Percentiles rank a stretch among this genome's conserved stretches.
Conservation (phyloP, 1,140 invertebrate genomes). For the Heterodera schachtii region DNA sequence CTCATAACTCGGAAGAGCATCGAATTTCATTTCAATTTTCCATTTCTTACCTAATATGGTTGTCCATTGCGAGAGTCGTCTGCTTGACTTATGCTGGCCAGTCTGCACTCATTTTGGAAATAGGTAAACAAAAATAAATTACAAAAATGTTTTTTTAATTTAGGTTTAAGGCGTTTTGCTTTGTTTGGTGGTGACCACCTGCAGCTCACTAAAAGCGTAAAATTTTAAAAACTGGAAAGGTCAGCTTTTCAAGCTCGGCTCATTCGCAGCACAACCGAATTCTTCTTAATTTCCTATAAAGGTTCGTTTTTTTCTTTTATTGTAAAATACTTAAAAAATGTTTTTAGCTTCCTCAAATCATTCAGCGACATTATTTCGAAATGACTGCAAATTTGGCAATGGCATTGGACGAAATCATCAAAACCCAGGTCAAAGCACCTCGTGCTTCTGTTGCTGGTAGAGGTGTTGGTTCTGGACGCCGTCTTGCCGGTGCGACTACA, state of each 20-base stretch:
- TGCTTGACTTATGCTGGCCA: conserved; percentile 6
- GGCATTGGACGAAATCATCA: conserved; percentile 29
- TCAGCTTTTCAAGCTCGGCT: conserved; percentile 2
- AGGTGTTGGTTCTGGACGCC: not conserved
- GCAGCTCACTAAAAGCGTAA: not conserved
- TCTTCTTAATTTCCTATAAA: not conserved
- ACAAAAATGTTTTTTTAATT: not conserved
- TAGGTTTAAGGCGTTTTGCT: conserved; percentile 2
- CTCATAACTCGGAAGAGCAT: not conserved
- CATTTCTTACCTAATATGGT: not conserved
- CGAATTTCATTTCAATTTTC: not conserved
- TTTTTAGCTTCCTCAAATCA: conserved; percentile 2
- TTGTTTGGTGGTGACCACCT: not conserved
- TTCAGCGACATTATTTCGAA: conserved; percentile 8
- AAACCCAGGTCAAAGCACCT: not conserved
- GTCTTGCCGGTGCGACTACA: not conserved
- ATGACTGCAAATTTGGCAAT: conserved; percentile 32
- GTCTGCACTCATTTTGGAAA: not conserved
- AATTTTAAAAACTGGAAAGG: not conserved
- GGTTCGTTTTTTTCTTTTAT: not conserved
- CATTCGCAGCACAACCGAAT: conserved; percentile 6
- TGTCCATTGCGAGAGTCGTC: not conserved
- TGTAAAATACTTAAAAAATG: not conserved
- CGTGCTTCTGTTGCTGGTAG: not conserved
- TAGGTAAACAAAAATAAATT: not conserved